Percentiles rank a stretch among this genome's conserved stretches.
These are phyloP conservation scores for Sardina pilchardus DNA, from an alignment of 2,113 vertebrate species.

Conservation along the genomic window DNA sequence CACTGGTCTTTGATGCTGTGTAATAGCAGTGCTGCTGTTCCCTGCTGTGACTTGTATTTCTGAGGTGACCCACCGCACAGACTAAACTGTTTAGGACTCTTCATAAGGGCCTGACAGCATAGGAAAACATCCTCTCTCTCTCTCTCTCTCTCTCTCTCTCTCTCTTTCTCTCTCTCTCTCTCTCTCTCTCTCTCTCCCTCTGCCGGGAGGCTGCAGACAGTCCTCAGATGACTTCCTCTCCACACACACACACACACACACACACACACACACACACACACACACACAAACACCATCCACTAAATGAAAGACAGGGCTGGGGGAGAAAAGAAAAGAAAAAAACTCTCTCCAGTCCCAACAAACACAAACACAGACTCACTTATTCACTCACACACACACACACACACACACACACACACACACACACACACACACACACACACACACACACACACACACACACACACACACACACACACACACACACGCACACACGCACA, in stretches of 20 bases:
- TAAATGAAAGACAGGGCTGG: too few relatives aligned
- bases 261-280: conserved; percentile 5
- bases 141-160: too few relatives aligned
- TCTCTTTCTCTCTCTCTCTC: too few relatives aligned
- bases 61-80: conserved; percentile 27
- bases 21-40: conserved; percentile 6
- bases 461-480: not conserved
- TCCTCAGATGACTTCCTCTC: not conserved
- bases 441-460: not conserved
- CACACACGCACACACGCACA: not conserved
- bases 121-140: conserved; percentile 24
- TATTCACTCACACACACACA: not conserved
- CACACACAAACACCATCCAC: not conserved
- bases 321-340: not conserved
- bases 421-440: not conserved
- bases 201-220: not conserved
- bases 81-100: conserved; percentile 32
- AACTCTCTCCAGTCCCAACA: not conserved
- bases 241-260: not conserved
- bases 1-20: not conserved
- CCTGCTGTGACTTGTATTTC: not conserved
- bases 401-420: not conserved
- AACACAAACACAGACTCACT: not conserved
- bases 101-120: not conserved
- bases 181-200: not conserved